Evolutionary conservation across 2,797 vertebrate genomes (phyloP).

Genomic region (Enteromius treurensis): DNA sequence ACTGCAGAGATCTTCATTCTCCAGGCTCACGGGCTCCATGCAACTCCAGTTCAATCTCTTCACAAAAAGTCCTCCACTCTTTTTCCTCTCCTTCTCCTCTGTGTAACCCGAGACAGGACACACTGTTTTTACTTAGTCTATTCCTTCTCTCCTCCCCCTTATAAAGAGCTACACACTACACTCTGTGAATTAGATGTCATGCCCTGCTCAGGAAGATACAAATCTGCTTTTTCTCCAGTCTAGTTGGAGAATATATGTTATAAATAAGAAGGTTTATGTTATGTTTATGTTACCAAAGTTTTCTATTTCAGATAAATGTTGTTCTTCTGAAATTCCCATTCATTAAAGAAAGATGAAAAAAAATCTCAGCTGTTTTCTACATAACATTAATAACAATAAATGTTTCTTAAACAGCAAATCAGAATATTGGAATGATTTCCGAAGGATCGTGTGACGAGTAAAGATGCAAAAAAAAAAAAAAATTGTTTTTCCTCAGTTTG

Average conservation of each 20-base stretch:
- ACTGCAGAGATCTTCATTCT: constrained; percentile 83
- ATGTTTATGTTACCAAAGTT: no score
- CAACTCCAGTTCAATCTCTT: constrained; percentile 69
- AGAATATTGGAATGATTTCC: neutral
- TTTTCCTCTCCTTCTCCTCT: constrained; percentile 49
- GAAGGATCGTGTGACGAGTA: neutral
- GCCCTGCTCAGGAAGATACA: no score
- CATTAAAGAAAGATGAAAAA: neutral
- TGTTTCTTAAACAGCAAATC: neutral
- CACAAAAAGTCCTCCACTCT: constrained; percentile 68
- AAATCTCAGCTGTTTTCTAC: neutral
- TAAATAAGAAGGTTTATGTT: neutral
- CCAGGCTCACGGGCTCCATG: constrained; percentile 76
- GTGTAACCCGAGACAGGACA: constrained; percentile 78
- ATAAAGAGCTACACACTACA: neutral
- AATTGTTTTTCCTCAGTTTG: neutral
- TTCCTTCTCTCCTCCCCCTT: constrained; percentile 36
- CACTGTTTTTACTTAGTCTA: constrained; percentile 67
- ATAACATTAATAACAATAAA: neutral
- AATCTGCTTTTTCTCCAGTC: neutral
- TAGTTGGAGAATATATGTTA: neutral
- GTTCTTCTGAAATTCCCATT: neutral
- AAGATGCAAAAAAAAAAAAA: neutral
- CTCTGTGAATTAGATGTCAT: neutral
- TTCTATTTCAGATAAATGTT: no score